Percentiles rank a stretch among this genome's conserved stretches.
phyloP scores from a whole-genome alignment of 2,797 vertebrate genomes.

The Malacoraja senta region DNA sequence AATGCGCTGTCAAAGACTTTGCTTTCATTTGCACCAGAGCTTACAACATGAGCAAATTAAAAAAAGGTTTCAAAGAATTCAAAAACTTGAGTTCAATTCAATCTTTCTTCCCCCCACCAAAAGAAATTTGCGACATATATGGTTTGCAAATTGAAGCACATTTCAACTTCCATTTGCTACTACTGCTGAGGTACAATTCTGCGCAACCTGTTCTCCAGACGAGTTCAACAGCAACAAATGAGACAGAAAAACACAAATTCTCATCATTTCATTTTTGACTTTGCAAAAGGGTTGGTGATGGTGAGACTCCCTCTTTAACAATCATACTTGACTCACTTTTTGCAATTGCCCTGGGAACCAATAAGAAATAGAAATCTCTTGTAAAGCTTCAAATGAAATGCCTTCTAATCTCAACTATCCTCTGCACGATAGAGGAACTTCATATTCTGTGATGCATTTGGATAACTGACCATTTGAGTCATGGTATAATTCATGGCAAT shows the following conservation, averaged over 20 bases:
- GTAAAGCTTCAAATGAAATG: neutral
- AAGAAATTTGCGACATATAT: constrained; percentile 1
- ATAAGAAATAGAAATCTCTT: neutral
- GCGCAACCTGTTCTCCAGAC: constrained; percentile 71
- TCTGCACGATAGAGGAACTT: constrained; percentile 78
- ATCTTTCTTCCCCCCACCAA: neutral
- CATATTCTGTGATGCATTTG: constrained; percentile 95
- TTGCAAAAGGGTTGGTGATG: constrained; percentile 60
- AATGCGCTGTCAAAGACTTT: neutral
- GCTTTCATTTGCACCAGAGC: neutral
- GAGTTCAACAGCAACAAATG: constrained; percentile 67
- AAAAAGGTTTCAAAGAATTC: constrained; percentile 18
- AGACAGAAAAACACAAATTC: constrained; percentile 84
- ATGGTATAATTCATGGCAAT: constrained; percentile 96
- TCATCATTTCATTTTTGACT: constrained; percentile 74
- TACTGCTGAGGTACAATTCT: constrained; percentile 46
- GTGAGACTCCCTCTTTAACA: constrained; percentile 87
- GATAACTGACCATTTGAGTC: constrained; percentile 91
- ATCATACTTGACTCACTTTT: neutral
- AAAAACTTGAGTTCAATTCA: constrained; percentile 6
- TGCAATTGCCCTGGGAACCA: constrained; percentile 9
- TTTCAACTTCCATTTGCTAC: constrained; percentile 7
- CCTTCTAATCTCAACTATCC: constrained; percentile 37
- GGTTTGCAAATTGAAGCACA: neutral
- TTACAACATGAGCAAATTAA: constrained; percentile 16